These are phyloP conservation scores for Oasisia sp. DNA, from an alignment of 2,888 invertebrate genomes.

Conservation along the genomic window DNA sequence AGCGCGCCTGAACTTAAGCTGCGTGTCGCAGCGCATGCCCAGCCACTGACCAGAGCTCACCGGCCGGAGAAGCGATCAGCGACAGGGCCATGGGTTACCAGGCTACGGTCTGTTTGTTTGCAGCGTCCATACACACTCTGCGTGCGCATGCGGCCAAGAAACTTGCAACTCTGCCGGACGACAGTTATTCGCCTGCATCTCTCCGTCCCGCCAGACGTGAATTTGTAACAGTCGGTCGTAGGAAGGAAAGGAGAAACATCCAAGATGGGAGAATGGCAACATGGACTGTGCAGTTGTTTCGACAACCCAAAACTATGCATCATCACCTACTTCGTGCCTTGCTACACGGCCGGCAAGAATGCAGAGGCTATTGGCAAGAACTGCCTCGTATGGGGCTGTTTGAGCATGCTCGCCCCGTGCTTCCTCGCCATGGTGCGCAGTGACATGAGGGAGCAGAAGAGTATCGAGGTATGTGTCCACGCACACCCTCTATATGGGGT, in stretches of 20 bases:
- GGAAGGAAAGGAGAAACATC: neutral
- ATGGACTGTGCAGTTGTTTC: slow-evolving; percentile 24
- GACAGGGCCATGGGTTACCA: neutral
- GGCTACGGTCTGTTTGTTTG: neutral
- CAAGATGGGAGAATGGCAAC: slow-evolving; percentile 1
- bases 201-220: neutral
- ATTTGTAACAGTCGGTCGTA: neutral
- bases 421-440: neutral
- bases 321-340: slow-evolving; percentile 21
- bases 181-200: neutral
- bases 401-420: neutral
- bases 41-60: too few relatives aligned
- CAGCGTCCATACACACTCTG: neutral
- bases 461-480: slow-evolving; percentile 17
- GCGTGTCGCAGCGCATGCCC: too few relatives aligned
- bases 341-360: slow-evolving; percentile 25
- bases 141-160: neutral
- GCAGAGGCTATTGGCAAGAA: slow-evolving; percentile 21
- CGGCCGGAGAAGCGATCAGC: too few relatives aligned
- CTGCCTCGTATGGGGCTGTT: slow-evolving; percentile 22
- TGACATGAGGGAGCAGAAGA: slow-evolving; percentile 13
- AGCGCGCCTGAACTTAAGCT: neutral
- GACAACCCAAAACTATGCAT: slow-evolving; percentile 23
- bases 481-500: neutral
- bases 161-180: neutral